Conservation (phyloP, 2,888 invertebrate species). For the Phorcus lineatus region DNA sequence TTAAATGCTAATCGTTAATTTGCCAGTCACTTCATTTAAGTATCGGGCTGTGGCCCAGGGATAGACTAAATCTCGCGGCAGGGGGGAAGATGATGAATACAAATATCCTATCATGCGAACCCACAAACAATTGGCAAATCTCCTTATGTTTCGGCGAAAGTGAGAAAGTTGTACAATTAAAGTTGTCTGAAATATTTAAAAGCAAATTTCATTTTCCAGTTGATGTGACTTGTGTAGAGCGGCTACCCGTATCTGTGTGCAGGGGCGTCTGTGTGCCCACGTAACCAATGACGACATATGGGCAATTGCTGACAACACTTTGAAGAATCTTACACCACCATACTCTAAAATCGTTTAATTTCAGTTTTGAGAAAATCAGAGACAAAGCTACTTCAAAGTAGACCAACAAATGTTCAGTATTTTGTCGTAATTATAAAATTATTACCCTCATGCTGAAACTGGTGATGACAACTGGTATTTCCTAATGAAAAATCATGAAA, state of each 20-base stretch:
- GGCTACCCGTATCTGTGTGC: not conserved
- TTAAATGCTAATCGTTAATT: conserved; percentile 15
- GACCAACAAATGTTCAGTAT: too few species aligned
- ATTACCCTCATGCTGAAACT: too few species aligned
- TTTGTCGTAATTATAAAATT: too few species aligned
- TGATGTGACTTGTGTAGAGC: not conserved
- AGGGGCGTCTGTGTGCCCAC: too few species aligned
- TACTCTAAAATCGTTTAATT: too few species aligned
- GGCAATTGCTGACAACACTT: too few species aligned
- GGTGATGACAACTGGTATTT: too few species aligned
- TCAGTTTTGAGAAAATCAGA: too few species aligned
- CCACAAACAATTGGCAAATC: not conserved
- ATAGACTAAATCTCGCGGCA: not conserved
- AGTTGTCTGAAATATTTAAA: not conserved
- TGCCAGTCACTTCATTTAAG: not conserved
- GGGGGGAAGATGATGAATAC: not conserved
- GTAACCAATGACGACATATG: too few species aligned
- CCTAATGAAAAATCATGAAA: too few species aligned
- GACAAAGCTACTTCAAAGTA: too few species aligned
- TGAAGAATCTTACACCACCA: too few species aligned
- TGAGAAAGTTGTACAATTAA: not conserved
- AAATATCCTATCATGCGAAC: not conserved
- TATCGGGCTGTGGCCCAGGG: not conserved
- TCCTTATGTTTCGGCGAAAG: not conserved
- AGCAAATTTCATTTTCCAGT: not conserved